Evolutionary conservation across 2,113 vertebrate genomes (phyloP).

Genomic region (Panthera tigris): DNA sequence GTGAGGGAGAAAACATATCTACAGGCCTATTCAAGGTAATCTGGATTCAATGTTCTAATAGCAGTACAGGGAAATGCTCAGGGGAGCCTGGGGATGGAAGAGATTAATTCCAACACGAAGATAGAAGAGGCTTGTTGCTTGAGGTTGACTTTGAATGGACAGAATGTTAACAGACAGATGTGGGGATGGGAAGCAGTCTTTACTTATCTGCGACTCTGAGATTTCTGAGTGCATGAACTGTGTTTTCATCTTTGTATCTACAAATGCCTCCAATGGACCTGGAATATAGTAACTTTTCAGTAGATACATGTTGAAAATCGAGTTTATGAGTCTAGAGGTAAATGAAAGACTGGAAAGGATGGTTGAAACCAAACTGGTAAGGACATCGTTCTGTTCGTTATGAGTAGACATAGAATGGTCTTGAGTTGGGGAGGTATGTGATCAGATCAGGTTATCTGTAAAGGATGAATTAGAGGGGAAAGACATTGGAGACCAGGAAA

Average conservation of each 20-base stretch:
- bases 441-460: neutral
- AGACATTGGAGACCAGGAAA: neutral
- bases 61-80: neutral
- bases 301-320: neutral
- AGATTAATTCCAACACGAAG: neutral
- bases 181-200: neutral
- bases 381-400: neutral
- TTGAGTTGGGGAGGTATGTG: neutral
- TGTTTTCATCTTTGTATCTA: neutral
- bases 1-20: neutral
- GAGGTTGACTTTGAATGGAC: neutral
- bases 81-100: neutral
- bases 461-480: neutral
- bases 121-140: neutral
- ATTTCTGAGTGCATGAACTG: neutral
- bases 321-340: neutral
- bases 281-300: neutral
- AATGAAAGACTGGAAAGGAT: neutral
- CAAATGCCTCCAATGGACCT: neutral
- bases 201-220: neutral
- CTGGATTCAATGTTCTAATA: neutral
- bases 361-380: neutral
- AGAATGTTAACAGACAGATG: conserved; percentile 11
- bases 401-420: neutral
- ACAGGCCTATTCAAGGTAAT: neutral